Base-by-base conservation (phyloP, 2,797 vertebrate species). In the Babyrousa celebensis region DNA sequence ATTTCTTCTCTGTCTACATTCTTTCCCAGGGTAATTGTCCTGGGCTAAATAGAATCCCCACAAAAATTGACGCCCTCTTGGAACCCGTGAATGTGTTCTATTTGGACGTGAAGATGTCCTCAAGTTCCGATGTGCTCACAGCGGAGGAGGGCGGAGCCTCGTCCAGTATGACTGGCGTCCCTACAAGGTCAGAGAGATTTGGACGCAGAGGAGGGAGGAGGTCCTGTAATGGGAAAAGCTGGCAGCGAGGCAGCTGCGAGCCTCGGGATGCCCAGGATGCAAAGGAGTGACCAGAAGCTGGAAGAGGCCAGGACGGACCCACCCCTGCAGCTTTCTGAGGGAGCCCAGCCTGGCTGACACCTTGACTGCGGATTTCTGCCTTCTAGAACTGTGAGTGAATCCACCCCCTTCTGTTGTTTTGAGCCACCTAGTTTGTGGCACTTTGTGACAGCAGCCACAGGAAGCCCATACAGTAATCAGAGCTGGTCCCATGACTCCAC, bases 401-500 rank as follows among this genome's bases (percentile, higher is more conserved):
- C 14, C 1, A 11, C 17, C 14, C 1, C 8, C 17, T 58, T 6
- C 32, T 25, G 3, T 12, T 25, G 27, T 63, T 62, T 29, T 14
- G 58, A 56, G 63, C 8, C 27, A 1, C 7, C 60, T 21, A 7
- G 21, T 48, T n/a, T 32, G 17, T 11, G 15, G 43, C n/a, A 8
- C 67, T 89, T 72, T 12, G 8, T 40, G 62, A 11, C 0, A 2
- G 27, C 40, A 25, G 43, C 70, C 40, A 43, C 11, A 21, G 32
- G 29, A 74, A 85, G 68, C 0, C 20, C 14, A 1, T 8, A 7
- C 36, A 1, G 63, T 3, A 5, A 16, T 3, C n/a, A 6, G 0
- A 8, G 43, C 85, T 40, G 8, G 29, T 36, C 29, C 21, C 11
- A 0, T 0, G 3, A 36, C 52, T 25, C 52, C 11, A 5, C 74